These are phyloP conservation scores for Enhydra lutris DNA, from an alignment of 2,113 vertebrate species.

Conservation along the genomic window DNA sequence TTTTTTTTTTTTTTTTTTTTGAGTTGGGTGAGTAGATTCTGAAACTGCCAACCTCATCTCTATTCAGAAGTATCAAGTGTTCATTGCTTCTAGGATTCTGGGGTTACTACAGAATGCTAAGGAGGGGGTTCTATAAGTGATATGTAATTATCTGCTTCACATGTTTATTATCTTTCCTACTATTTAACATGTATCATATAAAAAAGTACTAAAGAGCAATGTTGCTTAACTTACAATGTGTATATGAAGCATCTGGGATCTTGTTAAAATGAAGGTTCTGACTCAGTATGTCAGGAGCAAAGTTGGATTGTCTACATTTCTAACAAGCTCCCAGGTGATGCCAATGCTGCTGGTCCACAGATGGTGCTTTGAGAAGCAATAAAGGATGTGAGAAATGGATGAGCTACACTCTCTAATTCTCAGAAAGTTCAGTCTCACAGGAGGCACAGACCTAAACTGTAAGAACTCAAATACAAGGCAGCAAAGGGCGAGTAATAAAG, in stretches of 20 bases:
- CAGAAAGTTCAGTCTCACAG: neutral
- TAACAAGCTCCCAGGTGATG: neutral
- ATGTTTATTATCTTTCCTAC: neutral
- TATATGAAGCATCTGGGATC: neutral
- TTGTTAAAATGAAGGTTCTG: neutral
- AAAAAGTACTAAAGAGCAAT: neutral
- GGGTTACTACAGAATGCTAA: neutral
- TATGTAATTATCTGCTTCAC: neutral
- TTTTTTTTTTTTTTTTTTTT: neutral
- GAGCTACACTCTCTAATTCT: neutral
- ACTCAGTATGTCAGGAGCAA: neutral
- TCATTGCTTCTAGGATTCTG: neutral
- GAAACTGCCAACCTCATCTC: neutral
- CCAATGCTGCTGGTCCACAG: neutral
- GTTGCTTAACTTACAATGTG: neutral
- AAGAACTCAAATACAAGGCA: neutral
- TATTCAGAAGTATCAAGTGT: neutral
- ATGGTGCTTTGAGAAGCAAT: neutral
- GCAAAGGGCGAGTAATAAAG: neutral
- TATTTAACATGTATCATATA: neutral
- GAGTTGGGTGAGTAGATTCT: neutral
- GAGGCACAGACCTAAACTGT: neutral
- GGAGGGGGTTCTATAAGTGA: neutral
- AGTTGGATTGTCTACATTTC: neutral
- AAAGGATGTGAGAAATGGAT: neutral